Evolutionary conservation across 2,888 invertebrate genomes (phyloP).

Genomic region (Dryococelus australis): DNA sequence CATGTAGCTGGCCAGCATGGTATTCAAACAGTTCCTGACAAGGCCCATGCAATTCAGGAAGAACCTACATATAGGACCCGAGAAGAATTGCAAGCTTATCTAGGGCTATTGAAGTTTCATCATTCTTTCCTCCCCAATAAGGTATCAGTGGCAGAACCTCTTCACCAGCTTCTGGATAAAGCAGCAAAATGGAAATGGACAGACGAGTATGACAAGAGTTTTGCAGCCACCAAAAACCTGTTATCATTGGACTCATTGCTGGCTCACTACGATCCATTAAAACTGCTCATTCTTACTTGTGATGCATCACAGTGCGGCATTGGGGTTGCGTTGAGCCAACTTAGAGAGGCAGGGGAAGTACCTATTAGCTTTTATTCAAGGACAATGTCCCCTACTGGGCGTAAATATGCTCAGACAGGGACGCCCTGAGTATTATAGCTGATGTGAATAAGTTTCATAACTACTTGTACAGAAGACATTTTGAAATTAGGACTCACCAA

Average conservation of each 20-base stretch:
- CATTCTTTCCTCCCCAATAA: neutral
- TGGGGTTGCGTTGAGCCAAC: neutral
- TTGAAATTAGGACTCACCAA: neutral
- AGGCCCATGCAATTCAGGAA: neutral
- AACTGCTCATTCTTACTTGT: too few species aligned
- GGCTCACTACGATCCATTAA: neutral
- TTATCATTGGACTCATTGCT: neutral
- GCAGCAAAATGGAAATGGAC: too few species aligned
- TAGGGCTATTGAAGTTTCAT: neutral
- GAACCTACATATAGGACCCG: neutral
- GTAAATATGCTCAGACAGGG: neutral
- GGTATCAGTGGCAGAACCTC: neutral
- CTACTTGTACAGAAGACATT: neutral
- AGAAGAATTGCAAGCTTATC: too few species aligned
- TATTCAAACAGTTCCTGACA: neutral
- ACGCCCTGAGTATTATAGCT: neutral
- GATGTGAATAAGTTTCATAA: neutral
- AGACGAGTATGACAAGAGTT: too few species aligned
- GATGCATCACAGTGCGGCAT: neutral
- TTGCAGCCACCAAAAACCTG: neutral
- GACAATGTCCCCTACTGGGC: neutral
- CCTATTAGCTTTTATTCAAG: neutral
- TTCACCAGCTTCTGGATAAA: too few species aligned
- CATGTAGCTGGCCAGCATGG: neutral
- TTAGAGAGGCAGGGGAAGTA: neutral